Conservation (phyloP, 2,797 vertebrate genomes). For the Leptatherina wallacei region DNA sequence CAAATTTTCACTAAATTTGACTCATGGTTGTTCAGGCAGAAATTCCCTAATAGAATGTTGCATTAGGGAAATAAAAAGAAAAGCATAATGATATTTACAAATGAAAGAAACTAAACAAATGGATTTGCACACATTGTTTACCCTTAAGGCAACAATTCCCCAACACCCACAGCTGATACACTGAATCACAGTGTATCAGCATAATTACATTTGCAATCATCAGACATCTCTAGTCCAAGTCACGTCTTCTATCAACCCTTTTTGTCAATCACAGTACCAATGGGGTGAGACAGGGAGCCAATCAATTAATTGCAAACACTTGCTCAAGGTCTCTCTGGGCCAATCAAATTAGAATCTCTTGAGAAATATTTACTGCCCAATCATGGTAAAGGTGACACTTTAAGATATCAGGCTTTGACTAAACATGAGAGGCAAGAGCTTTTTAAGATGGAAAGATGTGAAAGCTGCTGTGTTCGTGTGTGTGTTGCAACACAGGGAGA, state of each 20-base stretch:
- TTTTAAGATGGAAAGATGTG: slow-evolving; percentile 53
- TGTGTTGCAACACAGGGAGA: slow-evolving; percentile 88
- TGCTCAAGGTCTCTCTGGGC: slow-evolving; percentile 65
- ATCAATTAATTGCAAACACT: slow-evolving; percentile 79
- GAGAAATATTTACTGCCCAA: slow-evolving; percentile 68
- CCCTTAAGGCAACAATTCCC: slow-evolving; percentile 33
- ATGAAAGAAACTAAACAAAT: not conserved
- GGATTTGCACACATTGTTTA: slow-evolving; percentile 18
- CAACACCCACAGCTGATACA: slow-evolving; percentile 25
- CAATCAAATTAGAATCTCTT: slow-evolving; percentile 77
- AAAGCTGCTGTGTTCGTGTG: slow-evolving; percentile 68
- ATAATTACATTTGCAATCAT: slow-evolving; percentile 40
- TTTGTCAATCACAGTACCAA: slow-evolving; percentile 60
- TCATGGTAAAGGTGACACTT: slow-evolving; percentile 67
- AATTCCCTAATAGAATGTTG: not conserved
- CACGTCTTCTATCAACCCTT: slow-evolving; percentile 57
- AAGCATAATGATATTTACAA: not conserved
- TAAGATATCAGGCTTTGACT: slow-evolving; percentile 59
- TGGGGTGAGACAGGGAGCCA: slow-evolving; percentile 62
- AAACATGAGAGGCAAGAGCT: slow-evolving; percentile 33
- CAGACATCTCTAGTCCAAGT: slow-evolving; percentile 46
- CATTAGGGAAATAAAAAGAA: not conserved
- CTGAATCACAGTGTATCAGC: slow-evolving; percentile 39
- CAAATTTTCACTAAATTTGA: not conserved
- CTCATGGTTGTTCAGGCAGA: not conserved